These are phyloP conservation scores for Sturnus vulgaris DNA, from an alignment of 2,113 vertebrate genomes.

Conservation along the genomic window DNA sequence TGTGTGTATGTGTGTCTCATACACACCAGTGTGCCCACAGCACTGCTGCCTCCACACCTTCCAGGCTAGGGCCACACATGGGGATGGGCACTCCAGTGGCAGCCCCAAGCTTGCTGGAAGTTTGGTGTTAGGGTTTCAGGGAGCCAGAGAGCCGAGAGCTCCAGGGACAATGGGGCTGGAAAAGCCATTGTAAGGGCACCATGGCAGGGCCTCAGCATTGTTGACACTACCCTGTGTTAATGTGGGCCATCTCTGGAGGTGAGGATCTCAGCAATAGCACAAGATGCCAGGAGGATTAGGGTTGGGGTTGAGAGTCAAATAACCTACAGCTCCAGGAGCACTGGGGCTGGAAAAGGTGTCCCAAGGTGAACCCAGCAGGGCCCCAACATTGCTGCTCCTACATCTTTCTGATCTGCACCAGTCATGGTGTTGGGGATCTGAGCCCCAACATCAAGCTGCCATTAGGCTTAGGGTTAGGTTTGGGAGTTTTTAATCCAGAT, in stretches of 20 bases:
- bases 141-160: background rate
- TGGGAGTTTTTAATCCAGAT: background rate
- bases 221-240: accelerated
- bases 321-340: background rate
- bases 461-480: background rate
- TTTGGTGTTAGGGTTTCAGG: background rate
- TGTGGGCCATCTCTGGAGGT: background rate
- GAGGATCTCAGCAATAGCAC: background rate
- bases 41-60: background rate
- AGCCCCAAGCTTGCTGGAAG: background rate
- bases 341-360: background rate
- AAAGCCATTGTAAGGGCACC: background rate
- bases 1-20: background rate
- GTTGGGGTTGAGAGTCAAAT: too few species aligned
- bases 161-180: background rate
- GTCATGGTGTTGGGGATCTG: accelerated
- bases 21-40: background rate
- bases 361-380: background rate
- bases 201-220: background rate
- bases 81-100: background rate
- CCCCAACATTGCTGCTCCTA: background rate
- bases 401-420: background rate
- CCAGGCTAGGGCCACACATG: background rate
- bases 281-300: background rate
- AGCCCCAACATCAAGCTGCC: accelerated